phyloP scores from a whole-genome alignment of 2,888 invertebrate genomes.

The Argynnis bischoffii region DNA sequence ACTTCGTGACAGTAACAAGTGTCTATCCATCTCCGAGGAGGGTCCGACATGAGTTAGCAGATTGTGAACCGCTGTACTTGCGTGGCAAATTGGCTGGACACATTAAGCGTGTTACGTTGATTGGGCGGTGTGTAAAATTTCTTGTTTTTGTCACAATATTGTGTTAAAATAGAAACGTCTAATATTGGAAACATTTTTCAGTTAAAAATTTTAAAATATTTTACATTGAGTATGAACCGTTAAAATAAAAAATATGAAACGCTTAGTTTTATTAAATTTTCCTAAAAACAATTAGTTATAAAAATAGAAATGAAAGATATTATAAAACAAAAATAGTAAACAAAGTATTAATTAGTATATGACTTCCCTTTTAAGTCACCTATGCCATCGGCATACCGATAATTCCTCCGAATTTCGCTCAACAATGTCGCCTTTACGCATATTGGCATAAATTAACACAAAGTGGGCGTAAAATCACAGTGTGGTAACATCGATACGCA shows the following conservation, averaged over 20 bases:
- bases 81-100: conserved; percentile 30
- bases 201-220: too few relatives aligned
- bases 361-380: conserved; percentile 12
- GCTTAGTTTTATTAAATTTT: neutral
- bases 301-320: neutral
- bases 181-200: neutral
- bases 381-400: conserved; percentile 5
- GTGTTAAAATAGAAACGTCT: neutral
- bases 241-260: neutral
- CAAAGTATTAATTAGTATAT: conserved; percentile 24
- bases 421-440: conserved; percentile 27
- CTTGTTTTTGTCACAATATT: conserved; percentile 6
- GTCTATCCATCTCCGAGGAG: conserved; percentile 61
- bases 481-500: conserved; percentile 61
- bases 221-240: too few relatives aligned
- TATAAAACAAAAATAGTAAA: neutral
- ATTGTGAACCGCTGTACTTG: conserved; percentile 32
- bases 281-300: neutral
- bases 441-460: conserved; percentile 56
- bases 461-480: conserved; percentile 57
- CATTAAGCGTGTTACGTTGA: conserved; percentile 13
- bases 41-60: conserved; percentile 48
- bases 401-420: conserved; percentile 29
- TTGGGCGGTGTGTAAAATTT: conserved; percentile 11
- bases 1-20: conserved; percentile 69